Conservation (phyloP, 1,140 invertebrate species). For the Caerostris extrusa region DNA sequence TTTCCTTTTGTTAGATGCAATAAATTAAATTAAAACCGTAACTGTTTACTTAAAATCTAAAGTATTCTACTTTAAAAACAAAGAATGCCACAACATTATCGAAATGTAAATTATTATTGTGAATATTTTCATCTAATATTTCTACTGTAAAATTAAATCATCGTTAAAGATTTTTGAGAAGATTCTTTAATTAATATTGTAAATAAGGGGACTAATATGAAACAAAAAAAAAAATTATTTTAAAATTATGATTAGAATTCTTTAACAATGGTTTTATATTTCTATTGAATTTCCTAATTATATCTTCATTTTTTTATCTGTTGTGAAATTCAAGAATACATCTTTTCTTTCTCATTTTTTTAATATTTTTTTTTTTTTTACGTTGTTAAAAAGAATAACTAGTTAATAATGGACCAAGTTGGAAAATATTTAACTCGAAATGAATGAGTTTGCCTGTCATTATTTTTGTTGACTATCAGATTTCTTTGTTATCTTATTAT, state of each 20-base stretch:
- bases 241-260: background rate
- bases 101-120: too few species aligned
- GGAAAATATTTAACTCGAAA: background rate
- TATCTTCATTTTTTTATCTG: background rate
- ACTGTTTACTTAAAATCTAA: too few species aligned
- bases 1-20: too few species aligned
- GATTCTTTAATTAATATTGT: too few species aligned
- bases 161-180: too few species aligned
- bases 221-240: background rate
- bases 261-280: background rate
- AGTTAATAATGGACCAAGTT: background rate
- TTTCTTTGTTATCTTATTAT: background rate
- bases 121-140: too few species aligned
- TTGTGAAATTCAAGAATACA: background rate
- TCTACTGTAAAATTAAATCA: too few species aligned
- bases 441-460: background rate
- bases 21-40: too few species aligned
- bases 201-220: too few species aligned
- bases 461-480: background rate
- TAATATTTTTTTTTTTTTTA: background rate
- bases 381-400: background rate
- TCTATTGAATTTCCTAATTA: background rate
- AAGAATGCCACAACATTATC: too few species aligned
- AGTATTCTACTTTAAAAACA: too few species aligned
- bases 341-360: background rate